phyloP scores from a whole-genome alignment of 2,113 vertebrate species.

The Ailuropoda melanoleuca region DNA sequence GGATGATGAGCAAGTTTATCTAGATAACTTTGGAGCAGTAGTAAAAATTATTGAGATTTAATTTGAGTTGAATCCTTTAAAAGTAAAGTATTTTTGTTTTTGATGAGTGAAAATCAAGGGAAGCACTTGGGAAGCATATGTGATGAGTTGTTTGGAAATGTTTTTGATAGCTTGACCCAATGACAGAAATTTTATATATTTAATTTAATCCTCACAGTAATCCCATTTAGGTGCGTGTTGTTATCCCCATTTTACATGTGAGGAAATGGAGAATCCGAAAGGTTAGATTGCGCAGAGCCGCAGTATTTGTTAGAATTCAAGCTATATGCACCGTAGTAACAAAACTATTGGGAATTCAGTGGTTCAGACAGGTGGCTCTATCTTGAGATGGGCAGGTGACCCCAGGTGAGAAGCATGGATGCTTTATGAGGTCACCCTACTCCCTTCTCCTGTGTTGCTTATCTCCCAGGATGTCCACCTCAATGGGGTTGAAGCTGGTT shows the following conservation, averaged over 20 bases:
- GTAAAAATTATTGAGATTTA: not conserved
- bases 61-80: not conserved
- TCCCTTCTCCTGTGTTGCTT: not conserved
- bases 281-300: not conserved
- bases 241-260: not conserved
- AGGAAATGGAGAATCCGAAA: constrained; percentile 12
- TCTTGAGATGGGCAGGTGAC: not conserved
- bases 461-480: not conserved
- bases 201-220: not conserved
- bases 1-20: not conserved
- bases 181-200: not conserved
- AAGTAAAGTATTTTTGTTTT: not conserved
- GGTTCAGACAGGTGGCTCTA: not conserved
- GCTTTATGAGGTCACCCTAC: not conserved
- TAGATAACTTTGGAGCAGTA: constrained; percentile 2
- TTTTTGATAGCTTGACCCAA: not conserved
- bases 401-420: not conserved
- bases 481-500: not conserved
- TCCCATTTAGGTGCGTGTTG: not conserved
- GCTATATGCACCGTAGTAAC: not conserved
- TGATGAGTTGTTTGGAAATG: not conserved
- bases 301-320: not conserved
- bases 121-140: not conserved
- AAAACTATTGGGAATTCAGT: not conserved
- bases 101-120: not conserved